Evolutionary conservation across 2,797 vertebrate species (phyloP).

Genomic region (Loriculus beryllinus): DNA sequence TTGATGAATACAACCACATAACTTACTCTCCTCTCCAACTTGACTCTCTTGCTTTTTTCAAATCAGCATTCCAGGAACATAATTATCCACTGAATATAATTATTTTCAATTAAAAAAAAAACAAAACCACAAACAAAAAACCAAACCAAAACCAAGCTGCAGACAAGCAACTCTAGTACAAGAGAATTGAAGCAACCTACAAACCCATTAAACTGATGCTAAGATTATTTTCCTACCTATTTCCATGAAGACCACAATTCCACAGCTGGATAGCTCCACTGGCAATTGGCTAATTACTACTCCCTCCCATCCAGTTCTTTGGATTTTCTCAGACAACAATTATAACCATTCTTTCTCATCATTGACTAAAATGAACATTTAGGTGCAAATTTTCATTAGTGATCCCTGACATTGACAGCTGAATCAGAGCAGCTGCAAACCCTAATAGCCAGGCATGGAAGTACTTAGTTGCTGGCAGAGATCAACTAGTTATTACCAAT

Average conservation of each 20-base stretch:
- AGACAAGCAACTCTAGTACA: not conserved
- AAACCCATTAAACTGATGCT: not conserved
- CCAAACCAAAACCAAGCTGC: not conserved
- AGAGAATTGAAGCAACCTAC: conserved; percentile 12
- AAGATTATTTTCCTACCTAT: not conserved
- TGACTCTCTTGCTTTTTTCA: not conserved
- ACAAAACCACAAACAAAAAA: not conserved
- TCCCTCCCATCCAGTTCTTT: not conserved
- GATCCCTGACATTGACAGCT: not conserved
- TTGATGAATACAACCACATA: not conserved
- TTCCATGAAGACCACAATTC: not conserved
- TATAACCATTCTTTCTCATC: not conserved
- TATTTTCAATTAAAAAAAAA: not conserved
- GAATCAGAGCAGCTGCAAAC: conserved; percentile 13
- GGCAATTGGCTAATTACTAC: not conserved
- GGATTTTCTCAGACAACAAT: not conserved
- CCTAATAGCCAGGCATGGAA: not conserved
- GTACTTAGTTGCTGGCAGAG: not conserved
- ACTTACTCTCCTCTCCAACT: not conserved
- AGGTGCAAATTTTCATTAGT: not conserved
- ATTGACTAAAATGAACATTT: not conserved
- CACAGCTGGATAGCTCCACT: not conserved
- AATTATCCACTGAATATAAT: not conserved
- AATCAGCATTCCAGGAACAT: not conserved
- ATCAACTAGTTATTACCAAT: not conserved